Percentiles rank a stretch among this genome's conserved stretches.
Evolutionary conservation across 2,888 invertebrate species (phyloP).

Genomic region (Chaetogeoica ovagalla): DNA sequence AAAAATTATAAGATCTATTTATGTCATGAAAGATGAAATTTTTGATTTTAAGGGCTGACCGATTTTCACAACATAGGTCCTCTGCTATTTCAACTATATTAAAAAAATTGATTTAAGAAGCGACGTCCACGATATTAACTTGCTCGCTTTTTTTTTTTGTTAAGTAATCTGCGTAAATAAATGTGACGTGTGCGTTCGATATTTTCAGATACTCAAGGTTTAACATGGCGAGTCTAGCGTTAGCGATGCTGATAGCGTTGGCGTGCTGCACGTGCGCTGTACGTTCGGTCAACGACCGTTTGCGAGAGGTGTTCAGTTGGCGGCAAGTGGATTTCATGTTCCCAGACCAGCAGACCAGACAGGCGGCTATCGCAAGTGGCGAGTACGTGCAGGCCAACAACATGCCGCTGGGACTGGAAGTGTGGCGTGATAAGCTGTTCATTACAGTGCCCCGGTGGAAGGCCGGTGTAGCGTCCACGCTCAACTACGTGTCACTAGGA

Average conservation of each 20-base stretch:
- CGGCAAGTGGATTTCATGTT: slow-evolving; percentile 70
- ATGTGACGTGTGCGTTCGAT: neutral
- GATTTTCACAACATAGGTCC: too few relatives aligned
- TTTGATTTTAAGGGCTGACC: too few relatives aligned
- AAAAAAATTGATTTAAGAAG: too few relatives aligned
- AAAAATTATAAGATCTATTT: too few relatives aligned
- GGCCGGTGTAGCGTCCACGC: slow-evolving; percentile 70
- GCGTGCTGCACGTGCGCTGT: slow-evolving; percentile 28
- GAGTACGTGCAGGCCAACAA: slow-evolving; percentile 75
- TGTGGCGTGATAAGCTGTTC: slow-evolving; percentile 80
- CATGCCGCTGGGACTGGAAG: slow-evolving; percentile 79
- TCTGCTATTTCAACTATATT: too few relatives aligned
- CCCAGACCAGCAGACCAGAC: slow-evolving; percentile 66
- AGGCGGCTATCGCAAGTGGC: slow-evolving; percentile 66
- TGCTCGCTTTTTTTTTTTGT: too few relatives aligned
- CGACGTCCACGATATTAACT: too few relatives aligned
- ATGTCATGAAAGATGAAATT: too few relatives aligned
- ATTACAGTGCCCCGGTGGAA: slow-evolving; percentile 77
- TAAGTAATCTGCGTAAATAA: neutral
- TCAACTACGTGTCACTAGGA: slow-evolving; percentile 65
- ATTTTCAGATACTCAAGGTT: neutral
- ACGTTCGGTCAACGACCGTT: slow-evolving; percentile 55
- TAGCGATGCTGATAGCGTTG: slow-evolving; percentile 22
- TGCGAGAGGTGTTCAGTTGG: slow-evolving; percentile 72
- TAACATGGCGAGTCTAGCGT: slow-evolving; percentile 15